These are phyloP conservation scores for Speoplatyrhinus poulsoni DNA, from an alignment of 2,113 vertebrate species.

Conservation along the genomic window DNA sequence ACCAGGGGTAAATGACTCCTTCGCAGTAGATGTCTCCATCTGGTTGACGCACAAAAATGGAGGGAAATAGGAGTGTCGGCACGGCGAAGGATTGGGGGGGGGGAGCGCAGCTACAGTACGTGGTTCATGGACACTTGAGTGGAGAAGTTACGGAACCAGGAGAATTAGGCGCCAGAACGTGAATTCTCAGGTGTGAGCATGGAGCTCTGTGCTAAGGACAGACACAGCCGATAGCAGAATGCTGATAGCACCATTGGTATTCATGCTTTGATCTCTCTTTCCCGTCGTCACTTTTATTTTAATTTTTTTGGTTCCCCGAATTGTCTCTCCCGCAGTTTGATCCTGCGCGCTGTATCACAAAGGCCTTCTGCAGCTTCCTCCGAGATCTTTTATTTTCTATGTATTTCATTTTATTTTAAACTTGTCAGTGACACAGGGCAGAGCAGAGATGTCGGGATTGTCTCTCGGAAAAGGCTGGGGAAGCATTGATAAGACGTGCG, in stretches of 20 bases:
- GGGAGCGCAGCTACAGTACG: slow-evolving; percentile 7
- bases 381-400: slow-evolving; percentile 37
- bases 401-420: slow-evolving; percentile 47
- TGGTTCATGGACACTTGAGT: slow-evolving; percentile 20
- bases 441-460: slow-evolving; percentile 35
- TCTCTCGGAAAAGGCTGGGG: slow-evolving; percentile 33
- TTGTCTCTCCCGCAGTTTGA: slow-evolving; percentile 38
- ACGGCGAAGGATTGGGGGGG: slow-evolving; percentile 30
- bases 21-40: slow-evolving; percentile 22
- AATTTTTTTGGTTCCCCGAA: slow-evolving; percentile 28
- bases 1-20: slow-evolving; percentile 40
- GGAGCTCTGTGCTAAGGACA: neutral
- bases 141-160: slow-evolving; percentile 9
- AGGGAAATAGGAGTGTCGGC: slow-evolving; percentile 12
- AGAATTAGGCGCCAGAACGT: slow-evolving; percentile 18
- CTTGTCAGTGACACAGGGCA: slow-evolving; percentile 33
- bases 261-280: slow-evolving; percentile 8
- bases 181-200: slow-evolving; percentile 25
- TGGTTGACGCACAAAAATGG: slow-evolving; percentile 23
- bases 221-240: slow-evolving; percentile 29
- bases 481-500: slow-evolving; percentile 43
- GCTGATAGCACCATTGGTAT: slow-evolving; percentile 31
- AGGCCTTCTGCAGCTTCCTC: slow-evolving; percentile 40
- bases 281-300: slow-evolving; percentile 14
- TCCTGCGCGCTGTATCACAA: slow-evolving; percentile 37